Base-by-base conservation (phyloP, 2,113 vertebrate species). In the Engraulis encrasicolus region DNA sequence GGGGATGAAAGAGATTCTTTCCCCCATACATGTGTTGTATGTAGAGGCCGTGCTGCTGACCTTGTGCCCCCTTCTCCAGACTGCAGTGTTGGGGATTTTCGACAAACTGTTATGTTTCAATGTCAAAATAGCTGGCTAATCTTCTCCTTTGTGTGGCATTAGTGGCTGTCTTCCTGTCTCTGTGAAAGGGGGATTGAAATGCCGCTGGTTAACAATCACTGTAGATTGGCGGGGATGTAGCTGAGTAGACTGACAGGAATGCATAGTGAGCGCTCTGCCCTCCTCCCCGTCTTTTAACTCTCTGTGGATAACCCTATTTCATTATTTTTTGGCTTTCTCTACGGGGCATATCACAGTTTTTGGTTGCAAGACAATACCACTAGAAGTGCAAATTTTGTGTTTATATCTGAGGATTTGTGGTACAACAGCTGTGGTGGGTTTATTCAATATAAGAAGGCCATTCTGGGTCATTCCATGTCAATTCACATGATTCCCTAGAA, bases 151-250 rank as follows among this genome's bases (percentile, higher is more conserved):
- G 71, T 84, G 49, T 15, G 9, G 23, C 71, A 81, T 80, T 87
- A 85, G 19, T 49, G 38, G 78, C 50, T 20, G 52, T 78, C 87
- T 82, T 84, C 80, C 87, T 86, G 84, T 74, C 77, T 80, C 45
- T 83, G 80, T 31, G 58, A 79, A 84, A 9, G 78, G 84, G 84
- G 86, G 61, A 78, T 84, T 78, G 84, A 58, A 82, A 86, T 82
- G 52, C 31, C 79, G 77, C 84, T 48, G 54, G 87, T 84, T 82
- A 58, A 80, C 85, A 82, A 86, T 82, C 83, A 66, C 40, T 48
- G 78, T 85, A 45, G 54, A 78, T 81, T 79, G 61, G 36, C 34
- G 66, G 78, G 81, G 37, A 52, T 50, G 80, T 74, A 74, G 81
- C 45, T 1, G 19, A 18, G 31, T 71, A 83, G 50, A 79, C 80